Percentiles rank a stretch among this genome's conserved stretches.
Evolutionary conservation across 2,113 vertebrate species (phyloP).

Genomic region (Corvus hawaiiensis): DNA sequence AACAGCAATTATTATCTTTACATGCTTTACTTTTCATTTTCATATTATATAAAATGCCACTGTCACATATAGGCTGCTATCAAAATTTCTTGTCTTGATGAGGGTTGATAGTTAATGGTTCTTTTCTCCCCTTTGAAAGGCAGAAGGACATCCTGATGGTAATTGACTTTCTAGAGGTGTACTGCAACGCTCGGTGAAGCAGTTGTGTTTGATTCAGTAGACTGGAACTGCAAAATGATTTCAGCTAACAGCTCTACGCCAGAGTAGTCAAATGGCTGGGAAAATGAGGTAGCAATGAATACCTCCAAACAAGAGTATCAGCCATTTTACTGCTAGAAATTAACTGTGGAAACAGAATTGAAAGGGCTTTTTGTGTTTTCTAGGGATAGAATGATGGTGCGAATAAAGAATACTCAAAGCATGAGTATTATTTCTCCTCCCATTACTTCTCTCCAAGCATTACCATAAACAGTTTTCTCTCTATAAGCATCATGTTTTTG

Average conservation of each 20-base stretch:
- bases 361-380: not conserved
- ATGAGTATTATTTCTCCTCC: not conserved
- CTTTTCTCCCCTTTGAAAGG: slow-evolving; percentile 49
- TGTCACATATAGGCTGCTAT: slow-evolving; percentile 1
- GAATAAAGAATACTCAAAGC: not conserved
- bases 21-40: slow-evolving; percentile 30
- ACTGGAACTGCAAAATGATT: slow-evolving; percentile 41
- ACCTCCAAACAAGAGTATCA: not conserved
- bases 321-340: slow-evolving; percentile 22
- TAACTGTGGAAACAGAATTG: slow-evolving; percentile 3
- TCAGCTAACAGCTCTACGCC: slow-evolving; percentile 11
- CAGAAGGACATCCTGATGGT: slow-evolving; percentile 74
- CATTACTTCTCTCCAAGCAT: not conserved
- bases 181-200: not conserved
- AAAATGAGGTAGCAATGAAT: slow-evolving; percentile 20
- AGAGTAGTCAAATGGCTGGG: slow-evolving; percentile 29
- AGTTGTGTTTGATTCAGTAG: slow-evolving; percentile 43
- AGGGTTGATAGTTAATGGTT: slow-evolving; percentile 36
- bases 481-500: not conserved
- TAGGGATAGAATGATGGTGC: not conserved
- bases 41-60: slow-evolving; percentile 3
- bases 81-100: slow-evolving; percentile 25
- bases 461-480: not conserved
- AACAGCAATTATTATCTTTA: not conserved
- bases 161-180: slow-evolving; percentile 77